Evolutionary conservation across 1,140 invertebrate genomes (phyloP).

Genomic region (Drosophila virilis): DNA sequence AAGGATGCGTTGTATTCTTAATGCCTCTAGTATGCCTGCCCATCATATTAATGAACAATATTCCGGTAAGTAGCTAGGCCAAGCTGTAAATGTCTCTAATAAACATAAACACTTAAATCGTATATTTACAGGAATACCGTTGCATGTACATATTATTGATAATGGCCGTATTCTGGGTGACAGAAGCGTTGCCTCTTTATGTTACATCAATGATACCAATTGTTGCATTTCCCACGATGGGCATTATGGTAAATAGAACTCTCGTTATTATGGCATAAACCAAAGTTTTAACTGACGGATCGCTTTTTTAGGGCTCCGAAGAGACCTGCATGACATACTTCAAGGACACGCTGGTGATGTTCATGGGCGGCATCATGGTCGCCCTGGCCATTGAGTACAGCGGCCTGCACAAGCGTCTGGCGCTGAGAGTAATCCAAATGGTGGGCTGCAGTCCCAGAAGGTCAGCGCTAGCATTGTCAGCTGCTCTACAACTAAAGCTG

Average conservation of each 20-base stretch:
- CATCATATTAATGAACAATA: constrained; percentile 86
- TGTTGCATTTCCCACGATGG: constrained; percentile 91
- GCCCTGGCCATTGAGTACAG: constrained; percentile 94
- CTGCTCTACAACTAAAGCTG: not conserved
- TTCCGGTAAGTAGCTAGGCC: constrained; percentile 80
- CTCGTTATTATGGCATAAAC: not conserved
- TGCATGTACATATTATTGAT: constrained; percentile 92
- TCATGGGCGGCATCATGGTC: constrained; percentile 91
- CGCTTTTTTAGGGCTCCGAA: constrained; percentile 85
- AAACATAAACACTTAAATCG: no score
- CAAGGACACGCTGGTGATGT: constrained; percentile 95
- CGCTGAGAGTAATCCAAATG: constrained; percentile 90
- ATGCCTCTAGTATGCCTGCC: constrained; percentile 88
- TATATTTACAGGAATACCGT: constrained; percentile 85
- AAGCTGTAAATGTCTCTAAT: not conserved
- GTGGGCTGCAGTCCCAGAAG: constrained; percentile 90
- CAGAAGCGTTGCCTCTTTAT: constrained; percentile 91
- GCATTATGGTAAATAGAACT: constrained; percentile 85
- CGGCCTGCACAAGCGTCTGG: constrained; percentile 93
- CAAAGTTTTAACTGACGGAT: not conserved
- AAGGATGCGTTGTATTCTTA: constrained; percentile 86
- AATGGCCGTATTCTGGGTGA: constrained; percentile 94
- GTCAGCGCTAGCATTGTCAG: constrained; percentile 61
- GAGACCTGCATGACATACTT: constrained; percentile 89
- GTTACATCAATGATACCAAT: constrained; percentile 93